Evolutionary conservation across 2,888 invertebrate species (phyloP).

Genomic region (Invenusta paracnida): DNA sequence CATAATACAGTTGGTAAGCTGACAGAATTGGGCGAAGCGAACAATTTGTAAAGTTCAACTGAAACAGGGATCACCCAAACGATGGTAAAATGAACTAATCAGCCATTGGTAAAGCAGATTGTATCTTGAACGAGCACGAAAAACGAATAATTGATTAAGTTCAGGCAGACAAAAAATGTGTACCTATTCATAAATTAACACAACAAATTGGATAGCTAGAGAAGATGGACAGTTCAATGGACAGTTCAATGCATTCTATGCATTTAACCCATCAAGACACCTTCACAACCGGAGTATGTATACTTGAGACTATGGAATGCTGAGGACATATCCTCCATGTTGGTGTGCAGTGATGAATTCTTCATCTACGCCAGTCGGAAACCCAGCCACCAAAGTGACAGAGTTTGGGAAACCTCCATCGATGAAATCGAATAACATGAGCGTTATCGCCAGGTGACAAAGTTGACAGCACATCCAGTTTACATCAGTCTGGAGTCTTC

Average conservation of each 20-base stretch:
- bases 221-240: too few species aligned
- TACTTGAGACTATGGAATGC: not conserved
- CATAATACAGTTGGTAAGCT: not conserved
- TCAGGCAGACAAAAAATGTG: not conserved
- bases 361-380: slow-evolving; percentile 1
- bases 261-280: not conserved
- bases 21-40: not conserved
- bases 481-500: slow-evolving; percentile 25
- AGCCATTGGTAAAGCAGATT: too few species aligned
- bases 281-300: not conserved
- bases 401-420: slow-evolving; percentile 25
- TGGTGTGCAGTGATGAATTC: slow-evolving; percentile 22
- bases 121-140: not conserved
- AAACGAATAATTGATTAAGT: not conserved
- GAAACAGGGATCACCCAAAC: too few species aligned
- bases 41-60: not conserved
- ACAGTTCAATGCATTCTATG: too few species aligned
- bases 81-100: too few species aligned
- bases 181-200: slow-evolving; percentile 6
- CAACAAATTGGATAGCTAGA: slow-evolving; percentile 22
- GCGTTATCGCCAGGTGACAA: slow-evolving; percentile 19
- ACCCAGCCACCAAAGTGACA: slow-evolving; percentile 30
- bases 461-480: slow-evolving; percentile 31
- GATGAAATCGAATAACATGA: slow-evolving; percentile 31
- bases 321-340: too few species aligned